A percentile compares a stretch with the other conserved stretches of the same genome.
phyloP scores from a whole-genome alignment of 2,888 invertebrate species.

The Prosapia bicincta region DNA sequence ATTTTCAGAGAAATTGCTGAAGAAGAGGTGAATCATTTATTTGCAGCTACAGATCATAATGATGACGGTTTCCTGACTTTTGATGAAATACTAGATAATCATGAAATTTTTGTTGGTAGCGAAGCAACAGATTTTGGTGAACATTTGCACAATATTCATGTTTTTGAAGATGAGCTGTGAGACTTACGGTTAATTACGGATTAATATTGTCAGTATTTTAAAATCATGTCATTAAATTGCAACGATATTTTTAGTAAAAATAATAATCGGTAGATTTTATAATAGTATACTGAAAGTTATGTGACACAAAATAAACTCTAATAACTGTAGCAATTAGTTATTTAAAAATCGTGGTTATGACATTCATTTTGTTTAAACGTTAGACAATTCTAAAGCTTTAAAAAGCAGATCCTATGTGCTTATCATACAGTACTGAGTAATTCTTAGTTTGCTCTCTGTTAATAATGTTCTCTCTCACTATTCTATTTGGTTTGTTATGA shows the following conservation, averaged over 20 bases:
- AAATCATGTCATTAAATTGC: neutral
- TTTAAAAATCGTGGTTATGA: no score
- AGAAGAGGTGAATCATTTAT: constrained; percentile 88
- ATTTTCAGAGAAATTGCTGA: constrained; percentile 73
- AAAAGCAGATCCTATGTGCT: no score
- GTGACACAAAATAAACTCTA: neutral
- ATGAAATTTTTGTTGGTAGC: constrained; percentile 88
- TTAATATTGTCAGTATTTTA: neutral
- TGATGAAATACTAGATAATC: constrained; percentile 77
- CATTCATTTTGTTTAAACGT: no score
- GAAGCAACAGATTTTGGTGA: constrained; percentile 88
- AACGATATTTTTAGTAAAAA: neutral
- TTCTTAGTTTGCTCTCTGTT: no score
- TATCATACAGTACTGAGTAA: no score
- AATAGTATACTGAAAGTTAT: neutral
- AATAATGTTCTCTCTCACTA: no score
- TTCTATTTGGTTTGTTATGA: no score
- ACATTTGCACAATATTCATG: constrained; percentile 74
- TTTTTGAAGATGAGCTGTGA: constrained; percentile 75
- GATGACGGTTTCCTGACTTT: constrained; percentile 74
- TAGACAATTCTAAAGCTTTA: no score
- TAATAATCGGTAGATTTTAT: neutral
- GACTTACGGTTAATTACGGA: neutral
- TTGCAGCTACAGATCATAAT: constrained; percentile 82
- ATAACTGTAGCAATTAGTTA: no score